Evolutionary conservation across 2,113 vertebrate genomes (phyloP).

Genomic region (Naja naja): DNA sequence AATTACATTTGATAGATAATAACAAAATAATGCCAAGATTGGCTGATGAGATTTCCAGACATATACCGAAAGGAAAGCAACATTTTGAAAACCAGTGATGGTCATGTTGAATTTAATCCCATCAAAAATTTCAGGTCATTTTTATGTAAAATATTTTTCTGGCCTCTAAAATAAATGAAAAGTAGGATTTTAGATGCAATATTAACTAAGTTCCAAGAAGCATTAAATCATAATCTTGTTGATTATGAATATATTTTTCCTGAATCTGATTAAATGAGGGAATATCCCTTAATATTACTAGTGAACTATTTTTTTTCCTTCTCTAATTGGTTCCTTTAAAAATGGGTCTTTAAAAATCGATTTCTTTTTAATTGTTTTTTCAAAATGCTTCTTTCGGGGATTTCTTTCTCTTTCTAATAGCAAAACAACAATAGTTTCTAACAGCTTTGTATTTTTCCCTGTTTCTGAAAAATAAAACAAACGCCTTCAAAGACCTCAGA

Average conservation of each 20-base stretch:
- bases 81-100: background rate
- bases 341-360: background rate
- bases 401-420: background rate
- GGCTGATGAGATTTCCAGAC: background rate
- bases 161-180: constrained; percentile 9
- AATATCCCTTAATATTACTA: background rate
- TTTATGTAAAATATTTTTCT: constrained; percentile 4
- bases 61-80: background rate
- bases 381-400: rapidly evolving
- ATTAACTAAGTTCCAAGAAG: background rate
- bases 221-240: background rate
- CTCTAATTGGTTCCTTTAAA: constrained; percentile 3
- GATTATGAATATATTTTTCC: background rate
- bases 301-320: background rate
- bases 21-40: background rate
- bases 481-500: background rate
- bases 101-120: constrained; percentile 48
- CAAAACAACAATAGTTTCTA: background rate
- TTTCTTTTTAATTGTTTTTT: constrained; percentile 3
- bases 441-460: background rate
- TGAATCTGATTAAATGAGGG: background rate
- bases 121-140: constrained; percentile 25
- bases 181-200: background rate
- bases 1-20: constrained; percentile 19
- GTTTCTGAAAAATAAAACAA: background rate